These are phyloP conservation scores for Hoplodrina ambigua DNA, from an alignment of 2,888 invertebrate genomes.

Conservation along the genomic window DNA sequence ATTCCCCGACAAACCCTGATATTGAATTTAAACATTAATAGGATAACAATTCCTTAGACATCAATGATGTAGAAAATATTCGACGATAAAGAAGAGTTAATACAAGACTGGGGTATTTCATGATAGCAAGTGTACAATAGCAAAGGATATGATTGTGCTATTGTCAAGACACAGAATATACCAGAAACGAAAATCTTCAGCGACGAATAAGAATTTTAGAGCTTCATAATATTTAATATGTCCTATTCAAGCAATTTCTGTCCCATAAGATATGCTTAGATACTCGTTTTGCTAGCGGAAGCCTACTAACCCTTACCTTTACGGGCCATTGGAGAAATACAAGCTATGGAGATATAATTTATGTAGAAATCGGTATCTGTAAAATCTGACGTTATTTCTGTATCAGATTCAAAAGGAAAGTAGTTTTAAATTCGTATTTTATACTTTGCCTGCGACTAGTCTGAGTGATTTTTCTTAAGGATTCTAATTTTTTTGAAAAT, in stretches of 20 bases:
- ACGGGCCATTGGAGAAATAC: constrained; percentile 46
- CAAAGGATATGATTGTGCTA: constrained; percentile 14
- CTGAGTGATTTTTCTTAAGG: too few relatives aligned
- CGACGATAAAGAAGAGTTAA: background rate
- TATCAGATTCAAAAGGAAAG: constrained; percentile 24
- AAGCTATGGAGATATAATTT: constrained; percentile 46
- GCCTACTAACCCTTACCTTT: constrained; percentile 54
- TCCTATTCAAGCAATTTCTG: constrained; percentile 36
- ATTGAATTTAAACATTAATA: background rate
- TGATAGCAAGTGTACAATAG: background rate
- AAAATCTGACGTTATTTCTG: constrained; percentile 24
- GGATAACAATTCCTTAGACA: background rate
- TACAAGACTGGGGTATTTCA: constrained; percentile 2
- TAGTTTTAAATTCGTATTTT: background rate
- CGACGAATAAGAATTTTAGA: constrained; percentile 34
- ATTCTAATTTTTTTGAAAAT: too few relatives aligned
- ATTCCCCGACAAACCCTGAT: background rate
- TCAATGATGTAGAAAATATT: background rate
- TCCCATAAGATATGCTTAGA: constrained; percentile 46
- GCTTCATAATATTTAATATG: constrained; percentile 26
- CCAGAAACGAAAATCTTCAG: constrained; percentile 22
- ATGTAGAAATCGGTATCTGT: constrained; percentile 47
- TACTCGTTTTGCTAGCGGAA: constrained; percentile 39
- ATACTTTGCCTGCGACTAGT: too few relatives aligned
- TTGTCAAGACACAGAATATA: constrained; percentile 15